Conservation (phyloP, 2,888 invertebrate species). For the Leptinotarsa rubiginosa region DNA sequence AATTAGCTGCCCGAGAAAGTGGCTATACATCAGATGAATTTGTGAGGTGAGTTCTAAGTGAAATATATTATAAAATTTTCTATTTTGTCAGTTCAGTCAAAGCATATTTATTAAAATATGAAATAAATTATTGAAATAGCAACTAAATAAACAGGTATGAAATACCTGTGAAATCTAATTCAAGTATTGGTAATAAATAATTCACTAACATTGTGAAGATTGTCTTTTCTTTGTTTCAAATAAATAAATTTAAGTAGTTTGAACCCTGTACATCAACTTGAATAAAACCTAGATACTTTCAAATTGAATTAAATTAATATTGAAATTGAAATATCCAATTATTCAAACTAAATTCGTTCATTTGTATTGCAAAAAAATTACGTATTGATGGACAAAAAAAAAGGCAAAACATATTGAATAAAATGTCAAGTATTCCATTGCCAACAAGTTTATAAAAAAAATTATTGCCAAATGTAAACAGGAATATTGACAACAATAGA, state of each 20-base stretch:
- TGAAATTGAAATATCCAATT: background rate
- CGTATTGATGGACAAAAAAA: too few species aligned
- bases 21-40: background rate
- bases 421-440: too few species aligned
- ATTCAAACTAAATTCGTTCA: too few species aligned
- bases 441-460: too few species aligned
- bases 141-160: too few species aligned
- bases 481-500: too few species aligned
- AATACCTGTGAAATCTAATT: background rate
- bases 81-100: background rate
- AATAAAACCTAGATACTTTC: slow-evolving; percentile 2
- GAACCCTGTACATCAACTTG: slow-evolving; percentile 10
- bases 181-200: background rate
- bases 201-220: slow-evolving; percentile 2
- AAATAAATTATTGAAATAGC: background rate
- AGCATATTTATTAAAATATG: background rate
- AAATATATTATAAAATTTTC: background rate
- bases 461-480: too few species aligned
- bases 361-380: too few species aligned
- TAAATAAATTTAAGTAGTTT: slow-evolving; percentile 17
- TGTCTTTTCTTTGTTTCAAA: background rate
- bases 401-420: too few species aligned
- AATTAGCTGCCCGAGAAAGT: background rate
- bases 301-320: background rate
- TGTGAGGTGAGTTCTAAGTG: too few species aligned